Evolutionary conservation across 2,113 vertebrate species (phyloP).

Genomic region (Chloroceryle aenea): DNA sequence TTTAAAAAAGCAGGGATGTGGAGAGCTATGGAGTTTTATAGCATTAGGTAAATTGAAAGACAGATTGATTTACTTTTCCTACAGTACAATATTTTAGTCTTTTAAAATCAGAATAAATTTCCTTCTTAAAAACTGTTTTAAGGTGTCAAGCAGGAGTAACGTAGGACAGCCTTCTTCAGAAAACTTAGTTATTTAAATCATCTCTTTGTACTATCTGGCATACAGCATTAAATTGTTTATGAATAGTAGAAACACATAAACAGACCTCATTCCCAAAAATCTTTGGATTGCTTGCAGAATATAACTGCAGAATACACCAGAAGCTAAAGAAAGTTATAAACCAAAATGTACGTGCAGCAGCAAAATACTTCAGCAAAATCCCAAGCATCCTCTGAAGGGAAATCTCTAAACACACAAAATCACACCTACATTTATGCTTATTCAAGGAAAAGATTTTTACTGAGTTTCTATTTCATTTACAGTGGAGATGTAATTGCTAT

Average conservation of each 20-base stretch:
- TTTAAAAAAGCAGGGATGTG: background rate
- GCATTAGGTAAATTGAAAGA: background rate
- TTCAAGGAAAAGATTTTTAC: background rate
- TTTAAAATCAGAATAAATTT: slow-evolving; percentile 16
- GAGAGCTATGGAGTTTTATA: background rate
- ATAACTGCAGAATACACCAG: background rate
- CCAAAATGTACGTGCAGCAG: background rate
- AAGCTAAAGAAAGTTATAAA: background rate
- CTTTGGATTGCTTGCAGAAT: background rate
- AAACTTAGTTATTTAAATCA: background rate
- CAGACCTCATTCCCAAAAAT: background rate
- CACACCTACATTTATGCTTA: background rate
- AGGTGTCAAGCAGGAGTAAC: background rate
- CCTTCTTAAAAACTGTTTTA: background rate
- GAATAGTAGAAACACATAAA: background rate
- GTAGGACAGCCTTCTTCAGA: background rate
- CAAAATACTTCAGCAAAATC: background rate
- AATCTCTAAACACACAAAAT: background rate
- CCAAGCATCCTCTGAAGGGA: background rate
- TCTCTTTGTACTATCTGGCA: background rate
- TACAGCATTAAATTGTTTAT: background rate
- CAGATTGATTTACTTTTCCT: background rate
- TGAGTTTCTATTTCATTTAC: background rate
- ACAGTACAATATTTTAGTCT: background rate
- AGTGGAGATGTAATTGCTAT: background rate